A percentile compares a stretch with the other conserved stretches of the same genome.
Evolutionary conservation across 2,888 invertebrate species (phyloP).

Genomic region (Eilema sororculum): DNA sequence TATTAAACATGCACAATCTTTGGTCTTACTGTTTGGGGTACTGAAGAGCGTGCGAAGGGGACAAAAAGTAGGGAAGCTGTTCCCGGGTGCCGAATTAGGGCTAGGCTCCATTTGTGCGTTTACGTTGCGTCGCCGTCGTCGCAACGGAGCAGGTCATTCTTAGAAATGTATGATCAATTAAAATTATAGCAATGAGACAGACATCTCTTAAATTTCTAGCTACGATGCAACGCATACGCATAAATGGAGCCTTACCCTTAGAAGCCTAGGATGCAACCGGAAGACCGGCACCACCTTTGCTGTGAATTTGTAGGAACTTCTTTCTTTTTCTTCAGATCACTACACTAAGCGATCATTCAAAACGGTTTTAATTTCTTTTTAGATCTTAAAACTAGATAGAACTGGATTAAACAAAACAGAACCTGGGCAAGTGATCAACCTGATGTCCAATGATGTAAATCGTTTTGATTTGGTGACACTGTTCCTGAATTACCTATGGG

Average conservation of each 20-base stretch:
- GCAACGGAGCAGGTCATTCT: too few relatives aligned
- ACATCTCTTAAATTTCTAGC: too few relatives aligned
- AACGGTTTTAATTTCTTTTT: slow-evolving; percentile 39
- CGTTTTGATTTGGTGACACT: slow-evolving; percentile 91
- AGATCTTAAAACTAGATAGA: slow-evolving; percentile 85
- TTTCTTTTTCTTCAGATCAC: neutral
- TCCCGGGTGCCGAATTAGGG: too few relatives aligned
- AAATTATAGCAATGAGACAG: too few relatives aligned
- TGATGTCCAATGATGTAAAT: slow-evolving; percentile 94
- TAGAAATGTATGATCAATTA: too few relatives aligned
- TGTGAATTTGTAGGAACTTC: neutral
- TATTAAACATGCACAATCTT: neutral
- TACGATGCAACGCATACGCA: too few relatives aligned
- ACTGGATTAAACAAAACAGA: slow-evolving; percentile 88
- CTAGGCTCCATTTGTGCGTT: too few relatives aligned
- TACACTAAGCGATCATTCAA: neutral
- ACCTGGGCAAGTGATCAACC: slow-evolving; percentile 93
- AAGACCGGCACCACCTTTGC: neutral
- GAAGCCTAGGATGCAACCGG: neutral
- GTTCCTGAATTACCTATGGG: slow-evolving; percentile 92
- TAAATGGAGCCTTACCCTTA: too few relatives aligned
- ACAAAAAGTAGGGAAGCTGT: too few relatives aligned
- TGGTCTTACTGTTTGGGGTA: neutral
- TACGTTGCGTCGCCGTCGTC: too few relatives aligned
- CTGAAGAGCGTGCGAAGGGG: neutral